Base-by-base conservation (phyloP, 1,140 invertebrate genomes). In the Vollenhovia emeryi region DNA sequence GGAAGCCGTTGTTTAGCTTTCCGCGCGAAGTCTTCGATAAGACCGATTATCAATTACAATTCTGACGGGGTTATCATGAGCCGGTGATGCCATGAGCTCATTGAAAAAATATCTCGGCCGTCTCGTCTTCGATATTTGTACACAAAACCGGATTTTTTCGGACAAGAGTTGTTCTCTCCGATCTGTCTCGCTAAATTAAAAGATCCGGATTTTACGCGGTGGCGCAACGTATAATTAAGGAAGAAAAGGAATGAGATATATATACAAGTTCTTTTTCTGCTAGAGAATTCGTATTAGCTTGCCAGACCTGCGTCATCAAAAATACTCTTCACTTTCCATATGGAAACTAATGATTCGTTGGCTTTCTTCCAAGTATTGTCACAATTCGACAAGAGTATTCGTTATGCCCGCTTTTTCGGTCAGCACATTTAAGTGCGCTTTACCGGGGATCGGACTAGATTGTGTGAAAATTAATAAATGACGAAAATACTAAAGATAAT, bases 31-130 rank as follows among this genome's bases (percentile, higher is more conserved):
- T 21, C 24, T n/a, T 24, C 3, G 50, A 57, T 74, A 74, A 74
- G 15, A 57, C 4, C 2, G 43, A 68, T 79, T 68, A 52, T 76
- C 40, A 66, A 78, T 78, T 78, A 64, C 11, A 76, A 24, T 13
- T 13, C 15, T 52, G 43, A 52, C 43, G 18, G n/a, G 43, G 43
- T 79, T 68, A 52, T 79, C 60, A 30, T 40, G 30, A 21, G 30
- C 21, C 6, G 43, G 2, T 50, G 1, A 68, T 18, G 27, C 18
- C 40, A 8, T 15, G 40, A 57, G 36, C 48, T 68, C n/a, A 50
- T 21, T 18, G 11, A 7, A 68, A 68, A 27, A 50, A 50, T 18
- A 50, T 3, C 5, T 33, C 33, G 5, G 21, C 8, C 9, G 21
- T 36, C 36, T 60, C n/a, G 8, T 6, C 64, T 6, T 79, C 13